Conservation (phyloP, 1,140 invertebrate species). For the Leptinotarsa texana region DNA sequence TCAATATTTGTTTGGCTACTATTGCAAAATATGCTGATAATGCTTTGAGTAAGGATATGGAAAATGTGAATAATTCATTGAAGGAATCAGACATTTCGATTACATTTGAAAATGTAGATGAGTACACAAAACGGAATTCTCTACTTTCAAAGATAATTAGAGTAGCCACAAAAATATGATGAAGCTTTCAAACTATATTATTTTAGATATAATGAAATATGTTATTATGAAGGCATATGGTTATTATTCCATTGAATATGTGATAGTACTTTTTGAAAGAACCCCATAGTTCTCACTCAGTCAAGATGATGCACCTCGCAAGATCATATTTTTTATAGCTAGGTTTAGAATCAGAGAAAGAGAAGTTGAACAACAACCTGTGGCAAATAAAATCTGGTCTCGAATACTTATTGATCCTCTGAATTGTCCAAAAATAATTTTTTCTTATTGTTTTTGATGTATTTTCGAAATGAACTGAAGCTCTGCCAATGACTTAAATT, state of each 20-base stretch:
- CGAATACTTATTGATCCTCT: background rate
- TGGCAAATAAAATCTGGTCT: background rate
- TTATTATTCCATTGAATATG: background rate
- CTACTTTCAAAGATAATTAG: no score
- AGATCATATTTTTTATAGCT: background rate
- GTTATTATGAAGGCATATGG: no score
- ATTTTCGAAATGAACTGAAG: background rate
- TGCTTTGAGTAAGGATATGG: slow-evolving; percentile 14
- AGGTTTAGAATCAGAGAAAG: background rate
- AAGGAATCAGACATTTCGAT: slow-evolving; percentile 8
- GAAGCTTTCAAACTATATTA: no score
- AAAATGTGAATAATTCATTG: slow-evolving; percentile 24
- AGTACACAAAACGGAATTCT: no score
- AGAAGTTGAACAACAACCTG: background rate
- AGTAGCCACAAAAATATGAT: no score
- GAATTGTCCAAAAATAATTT: background rate
- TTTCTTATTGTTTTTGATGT: background rate
- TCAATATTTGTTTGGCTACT: background rate
- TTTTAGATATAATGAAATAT: no score
- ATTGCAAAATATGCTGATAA: no score
- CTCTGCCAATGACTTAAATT: background rate
- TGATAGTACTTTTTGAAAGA: background rate
- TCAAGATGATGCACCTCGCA: background rate
- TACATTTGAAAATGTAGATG: background rate
- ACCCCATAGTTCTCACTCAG: background rate